Evolutionary conservation across 1,140 invertebrate species (phyloP).

Genomic region (Drepana arcuata): DNA sequence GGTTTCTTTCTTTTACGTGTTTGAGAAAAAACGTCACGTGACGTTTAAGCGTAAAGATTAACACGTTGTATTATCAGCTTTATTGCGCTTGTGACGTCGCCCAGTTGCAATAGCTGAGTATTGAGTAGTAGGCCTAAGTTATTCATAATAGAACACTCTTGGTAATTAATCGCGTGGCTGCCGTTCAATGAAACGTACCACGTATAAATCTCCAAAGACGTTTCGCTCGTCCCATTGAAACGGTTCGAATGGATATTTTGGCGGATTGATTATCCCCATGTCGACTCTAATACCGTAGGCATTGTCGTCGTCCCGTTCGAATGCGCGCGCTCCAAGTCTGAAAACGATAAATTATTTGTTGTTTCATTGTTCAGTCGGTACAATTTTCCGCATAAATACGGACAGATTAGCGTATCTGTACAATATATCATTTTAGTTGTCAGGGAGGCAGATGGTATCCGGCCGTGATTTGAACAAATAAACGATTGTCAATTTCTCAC

Average conservation of each 20-base stretch:
- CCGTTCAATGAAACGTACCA: slow-evolving; percentile 23
- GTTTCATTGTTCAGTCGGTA: slow-evolving; percentile 2
- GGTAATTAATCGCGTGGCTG: slow-evolving; percentile 34
- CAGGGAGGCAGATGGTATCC: too few species aligned
- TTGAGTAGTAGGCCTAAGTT: slow-evolving; percentile 40
- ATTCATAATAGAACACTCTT: slow-evolving; percentile 44
- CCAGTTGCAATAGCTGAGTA: slow-evolving; percentile 41
- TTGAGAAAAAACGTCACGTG: too few species aligned
- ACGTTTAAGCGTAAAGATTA: neutral
- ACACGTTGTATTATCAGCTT: slow-evolving; percentile 25
- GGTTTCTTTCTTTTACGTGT: too few species aligned
- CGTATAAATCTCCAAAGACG: slow-evolving; percentile 32
- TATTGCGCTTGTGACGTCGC: slow-evolving; percentile 42
- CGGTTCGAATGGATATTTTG: slow-evolving; percentile 38
- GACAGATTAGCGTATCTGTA: neutral
- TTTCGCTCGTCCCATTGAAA: slow-evolving; percentile 33
- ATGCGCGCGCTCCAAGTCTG: slow-evolving; percentile 11
- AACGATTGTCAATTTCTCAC: too few species aligned
- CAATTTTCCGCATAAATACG: neutral
- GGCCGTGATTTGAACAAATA: too few species aligned
- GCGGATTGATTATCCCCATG: slow-evolving; percentile 41
- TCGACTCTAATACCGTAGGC: slow-evolving; percentile 31
- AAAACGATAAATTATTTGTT: slow-evolving; percentile 18
- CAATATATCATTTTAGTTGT: too few species aligned
- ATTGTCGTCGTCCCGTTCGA: slow-evolving; percentile 18